Evolutionary conservation across 1,140 invertebrate genomes (phyloP).

Genomic region (Drosophila ficusphila): DNA sequence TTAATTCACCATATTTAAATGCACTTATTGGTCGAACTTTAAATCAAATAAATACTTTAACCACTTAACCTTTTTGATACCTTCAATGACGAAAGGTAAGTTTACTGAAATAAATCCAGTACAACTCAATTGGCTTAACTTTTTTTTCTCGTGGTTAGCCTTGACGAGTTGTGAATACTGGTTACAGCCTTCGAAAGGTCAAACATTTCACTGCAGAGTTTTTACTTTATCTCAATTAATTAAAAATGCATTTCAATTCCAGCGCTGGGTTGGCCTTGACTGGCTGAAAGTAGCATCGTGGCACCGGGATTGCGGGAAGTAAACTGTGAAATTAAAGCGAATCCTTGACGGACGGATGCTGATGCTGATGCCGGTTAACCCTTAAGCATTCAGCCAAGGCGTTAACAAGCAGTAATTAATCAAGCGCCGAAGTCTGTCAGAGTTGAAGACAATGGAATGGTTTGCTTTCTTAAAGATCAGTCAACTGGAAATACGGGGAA

Average conservation of each 20-base stretch:
- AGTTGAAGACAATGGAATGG: conserved; percentile 22
- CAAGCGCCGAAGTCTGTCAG: conserved; percentile 8
- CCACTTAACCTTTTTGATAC: too few species aligned
- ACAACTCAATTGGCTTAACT: conserved; percentile 22
- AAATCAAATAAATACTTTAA: too few species aligned
- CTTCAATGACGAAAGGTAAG: too few species aligned
- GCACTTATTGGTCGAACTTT: too few species aligned
- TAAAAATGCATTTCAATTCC: conserved; percentile 43
- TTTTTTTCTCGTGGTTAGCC: conserved; percentile 20
- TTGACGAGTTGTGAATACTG: conserved; percentile 6
- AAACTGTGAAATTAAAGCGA: conserved; percentile 40
- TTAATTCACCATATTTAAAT: too few species aligned
- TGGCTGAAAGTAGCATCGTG: conserved; percentile 13
- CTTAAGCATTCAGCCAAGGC: conserved; percentile 28
- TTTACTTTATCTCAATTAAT: conserved; percentile 34
- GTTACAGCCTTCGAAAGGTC: conserved; percentile 18
- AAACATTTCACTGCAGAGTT: conserved; percentile 28
- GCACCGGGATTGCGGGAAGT: conserved; percentile 26
- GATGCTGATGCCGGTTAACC: conserved; percentile 33
- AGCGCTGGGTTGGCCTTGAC: conserved; percentile 10
- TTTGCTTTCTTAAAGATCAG: conserved; percentile 8
- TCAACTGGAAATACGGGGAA: conserved; percentile 11
- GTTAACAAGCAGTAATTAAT: conserved; percentile 44
- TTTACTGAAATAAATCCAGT: conserved; percentile 15
- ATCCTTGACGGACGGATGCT: conserved; percentile 30